Conservation (phyloP, 1,140 invertebrate species). For the Pseudomyrmex flavicornis region DNA sequence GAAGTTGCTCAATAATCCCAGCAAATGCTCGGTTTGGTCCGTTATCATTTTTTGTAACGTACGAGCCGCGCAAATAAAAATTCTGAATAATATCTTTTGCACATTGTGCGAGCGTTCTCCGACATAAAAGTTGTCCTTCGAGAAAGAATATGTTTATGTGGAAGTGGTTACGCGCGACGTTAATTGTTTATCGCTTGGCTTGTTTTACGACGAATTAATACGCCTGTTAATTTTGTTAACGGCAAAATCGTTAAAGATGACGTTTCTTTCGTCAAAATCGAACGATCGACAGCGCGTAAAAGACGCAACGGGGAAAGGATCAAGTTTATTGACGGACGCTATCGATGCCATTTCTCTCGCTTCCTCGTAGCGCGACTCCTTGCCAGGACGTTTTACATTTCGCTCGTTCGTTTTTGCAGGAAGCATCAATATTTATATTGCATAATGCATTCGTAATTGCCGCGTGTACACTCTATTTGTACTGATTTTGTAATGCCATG, state of each 20-base stretch:
- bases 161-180: background rate
- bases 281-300: too few relatives aligned
- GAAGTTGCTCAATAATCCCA: conserved; percentile 28
- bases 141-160: background rate
- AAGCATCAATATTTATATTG: conserved; percentile 86
- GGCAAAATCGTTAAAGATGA: background rate
- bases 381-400: conserved; percentile 81
- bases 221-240: conserved; percentile 1
- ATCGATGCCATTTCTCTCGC: conserved; percentile 65
- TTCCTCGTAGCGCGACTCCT: conserved; percentile 59
- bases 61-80: background rate
- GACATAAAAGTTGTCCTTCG: background rate
- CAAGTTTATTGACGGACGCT: conserved; percentile 61
- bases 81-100: background rate
- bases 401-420: conserved; percentile 82
- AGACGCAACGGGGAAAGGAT: conserved; percentile 10
- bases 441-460: conserved; percentile 85
- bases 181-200: background rate
- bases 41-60: background rate
- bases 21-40: background rate
- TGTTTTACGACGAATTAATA: background rate
- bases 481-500: conserved; percentile 85
- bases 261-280: background rate
- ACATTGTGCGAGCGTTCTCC: background rate
- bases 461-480: conserved; percentile 85